Base-by-base conservation (phyloP, 2,888 invertebrate genomes). In the Apodemia hepburni region DNA sequence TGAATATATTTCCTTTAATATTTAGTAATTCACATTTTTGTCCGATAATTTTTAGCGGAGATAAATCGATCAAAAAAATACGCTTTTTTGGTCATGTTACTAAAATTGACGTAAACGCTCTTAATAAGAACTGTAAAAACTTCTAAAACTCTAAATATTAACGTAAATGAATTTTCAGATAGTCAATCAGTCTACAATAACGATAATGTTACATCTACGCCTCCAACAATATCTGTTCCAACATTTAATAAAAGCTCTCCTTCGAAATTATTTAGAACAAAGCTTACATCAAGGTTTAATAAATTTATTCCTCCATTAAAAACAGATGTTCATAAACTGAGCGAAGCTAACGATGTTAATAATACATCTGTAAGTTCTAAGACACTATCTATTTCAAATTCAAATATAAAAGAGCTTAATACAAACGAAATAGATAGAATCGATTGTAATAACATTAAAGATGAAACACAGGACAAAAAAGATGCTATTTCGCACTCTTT, bases 301-400 rank as follows among this genome's bases (percentile, higher is more conserved):
- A 85, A 84, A 66, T 86, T 85, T 60, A 64, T 77, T 2, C 76
- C 81, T 2, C 83, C 85, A 0, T 68, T 71, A 2, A 84, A 77
- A 70, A 65, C 27, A 22, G 22, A 33, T 17, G 61, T 54, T 22
- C 33, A n/a, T 2, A 58, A 51, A 0, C 60, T 59, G n/a, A 47
- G n/a, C 38, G 47, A 54, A 47, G 8, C 22, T 29, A 17, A 27
- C 17, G 49, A 45, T 5, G 9, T 33, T 17, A 58, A 51, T 27
- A 11, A 27, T 54, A 12, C 15, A 27, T 15, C 11, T 15, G 54
- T 9, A 54, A 27, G 27, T 54, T 54, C 54, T 18, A 22, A 51
- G 12, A 38, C 38, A 35, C 9, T 35, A 35, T 11, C 11, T 11
- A 11, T 11, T 42, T 15, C 15, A 42, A 42, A 15, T 15, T 0